Evolutionary conservation across 37 sponge, comb jelly and placozoan genomes (phyloP).

Genomic region (Cladorhizidae sp.): DNA sequence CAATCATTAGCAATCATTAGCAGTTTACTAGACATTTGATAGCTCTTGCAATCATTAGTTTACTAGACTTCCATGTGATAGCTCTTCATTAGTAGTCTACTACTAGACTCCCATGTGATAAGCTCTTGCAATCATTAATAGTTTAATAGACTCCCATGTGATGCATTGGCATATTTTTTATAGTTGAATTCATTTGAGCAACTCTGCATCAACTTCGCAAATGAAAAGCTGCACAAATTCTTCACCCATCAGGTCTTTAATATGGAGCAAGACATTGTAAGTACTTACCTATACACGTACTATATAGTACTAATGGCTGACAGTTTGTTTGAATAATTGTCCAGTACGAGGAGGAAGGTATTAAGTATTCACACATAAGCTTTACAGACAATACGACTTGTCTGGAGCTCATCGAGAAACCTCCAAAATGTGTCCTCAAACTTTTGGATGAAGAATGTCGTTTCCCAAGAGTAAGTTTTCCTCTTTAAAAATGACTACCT

Average conservation of each 20-base stretch:
- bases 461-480: conserved; percentile 83
- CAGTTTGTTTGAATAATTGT: neutral
- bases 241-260: conserved; percentile 95
- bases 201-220: conserved; percentile 96
- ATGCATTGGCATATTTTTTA: too few relatives aligned
- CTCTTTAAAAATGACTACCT: neutral
- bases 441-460: conserved; percentile 94
- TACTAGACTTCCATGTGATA: too few relatives aligned
- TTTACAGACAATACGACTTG: conserved; percentile 96
- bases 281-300: conserved; percentile 13
- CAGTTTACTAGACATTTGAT: too few relatives aligned
- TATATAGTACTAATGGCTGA: neutral
- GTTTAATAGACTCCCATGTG: too few relatives aligned
- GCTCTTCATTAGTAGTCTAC: too few relatives aligned
- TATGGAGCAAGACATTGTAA: conserved; percentile 85
- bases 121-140: too few relatives aligned
- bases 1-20: too few relatives aligned
- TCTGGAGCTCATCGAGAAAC: conserved; percentile 92
- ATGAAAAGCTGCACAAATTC: conserved; percentile 97
- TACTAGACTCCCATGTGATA: too few relatives aligned
- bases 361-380: conserved; percentile 89
- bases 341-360: conserved; percentile 90
- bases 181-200: conserved; percentile 95
- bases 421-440: conserved; percentile 89
- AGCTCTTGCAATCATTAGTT: too few relatives aligned